These are phyloP conservation scores for Misgurnus anguillicaudatus DNA, from an alignment of 2,113 vertebrate genomes.

Conservation along the genomic window DNA sequence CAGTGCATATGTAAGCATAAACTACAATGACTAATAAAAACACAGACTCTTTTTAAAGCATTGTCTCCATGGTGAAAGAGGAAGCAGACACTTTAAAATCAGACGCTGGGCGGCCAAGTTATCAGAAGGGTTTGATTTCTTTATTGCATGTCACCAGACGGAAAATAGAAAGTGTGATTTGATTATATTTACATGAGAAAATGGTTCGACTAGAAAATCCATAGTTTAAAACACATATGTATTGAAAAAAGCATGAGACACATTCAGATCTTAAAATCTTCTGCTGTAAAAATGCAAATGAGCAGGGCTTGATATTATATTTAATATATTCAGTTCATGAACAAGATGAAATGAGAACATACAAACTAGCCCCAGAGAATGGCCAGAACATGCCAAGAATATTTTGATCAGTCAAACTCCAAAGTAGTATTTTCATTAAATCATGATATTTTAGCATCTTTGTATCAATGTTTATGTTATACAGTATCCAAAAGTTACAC, in stretches of 20 bases:
- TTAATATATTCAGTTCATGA: slow-evolving; percentile 7
- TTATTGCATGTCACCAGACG: slow-evolving; percentile 94
- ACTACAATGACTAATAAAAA: background rate
- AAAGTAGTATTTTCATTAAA: slow-evolving; percentile 1
- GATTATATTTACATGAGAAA: slow-evolving; percentile 48
- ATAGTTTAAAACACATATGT: slow-evolving; percentile 46
- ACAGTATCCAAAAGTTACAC: slow-evolving; percentile 2
- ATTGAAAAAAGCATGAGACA: slow-evolving; percentile 15
- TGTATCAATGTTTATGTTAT: background rate
- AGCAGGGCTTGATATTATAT: slow-evolving; percentile 23
- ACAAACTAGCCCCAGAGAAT: slow-evolving; percentile 27
- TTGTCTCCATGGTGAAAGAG: slow-evolving; percentile 33
- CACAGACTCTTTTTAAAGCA: slow-evolving; percentile 48
- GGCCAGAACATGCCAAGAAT: slow-evolving; percentile 30
- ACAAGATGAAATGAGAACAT: slow-evolving; percentile 21
- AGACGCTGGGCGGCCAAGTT: background rate
- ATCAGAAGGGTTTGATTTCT: slow-evolving; percentile 77
- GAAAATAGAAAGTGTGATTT: slow-evolving; percentile 82
- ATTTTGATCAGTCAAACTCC: background rate
- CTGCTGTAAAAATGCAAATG: slow-evolving; percentile 17
- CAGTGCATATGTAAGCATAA: slow-evolving; percentile 5
- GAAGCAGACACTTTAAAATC: slow-evolving; percentile 15
- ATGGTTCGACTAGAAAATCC: slow-evolving; percentile 66
- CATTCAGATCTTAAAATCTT: slow-evolving; percentile 4
- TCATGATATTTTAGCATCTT: slow-evolving; percentile 12